phyloP scores from a whole-genome alignment of 2,888 invertebrate genomes.

The Drosophila nr. medialis region DNA sequence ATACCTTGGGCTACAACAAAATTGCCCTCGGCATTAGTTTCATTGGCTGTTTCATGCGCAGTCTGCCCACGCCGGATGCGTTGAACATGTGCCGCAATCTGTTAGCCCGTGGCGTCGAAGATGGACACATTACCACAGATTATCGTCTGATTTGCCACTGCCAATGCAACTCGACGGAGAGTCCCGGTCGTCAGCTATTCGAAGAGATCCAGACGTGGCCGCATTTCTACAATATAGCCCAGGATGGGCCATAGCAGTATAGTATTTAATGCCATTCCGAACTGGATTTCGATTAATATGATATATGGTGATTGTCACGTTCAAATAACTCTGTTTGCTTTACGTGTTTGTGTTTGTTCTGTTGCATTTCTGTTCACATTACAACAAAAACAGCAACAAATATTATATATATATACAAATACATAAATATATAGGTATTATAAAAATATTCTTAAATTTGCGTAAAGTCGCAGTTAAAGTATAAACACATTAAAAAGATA shows the following conservation, averaged over 20 bases:
- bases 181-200: conserved; percentile 86
- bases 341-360: conserved; percentile 15
- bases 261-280: conserved; percentile 8
- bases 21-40: conserved; percentile 86
- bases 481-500: conserved; percentile 16
- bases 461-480: not conserved
- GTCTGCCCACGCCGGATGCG: conserved; percentile 84
- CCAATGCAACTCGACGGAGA: conserved; percentile 85
- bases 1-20: conserved; percentile 86
- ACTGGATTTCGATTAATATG: conserved; percentile 12
- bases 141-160: conserved; percentile 86
- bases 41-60: conserved; percentile 86
- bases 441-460: not conserved
- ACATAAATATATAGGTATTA: not conserved
- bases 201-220: conserved; percentile 86
- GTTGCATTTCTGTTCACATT: conserved; percentile 11
- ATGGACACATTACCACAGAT: conserved; percentile 85
- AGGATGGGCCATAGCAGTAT: conserved; percentile 35
- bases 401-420: not conserved
- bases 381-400: not conserved
- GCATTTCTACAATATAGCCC: conserved; percentile 82
- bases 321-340: conserved; percentile 29
- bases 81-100: conserved; percentile 85
- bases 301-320: conserved; percentile 26
- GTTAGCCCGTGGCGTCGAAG: conserved; percentile 85